A percentile compares a stretch with the other conserved stretches of the same genome.
Conservation (phyloP, 64 coral and sea anemone species). For the Trachythela sp. region DNA sequence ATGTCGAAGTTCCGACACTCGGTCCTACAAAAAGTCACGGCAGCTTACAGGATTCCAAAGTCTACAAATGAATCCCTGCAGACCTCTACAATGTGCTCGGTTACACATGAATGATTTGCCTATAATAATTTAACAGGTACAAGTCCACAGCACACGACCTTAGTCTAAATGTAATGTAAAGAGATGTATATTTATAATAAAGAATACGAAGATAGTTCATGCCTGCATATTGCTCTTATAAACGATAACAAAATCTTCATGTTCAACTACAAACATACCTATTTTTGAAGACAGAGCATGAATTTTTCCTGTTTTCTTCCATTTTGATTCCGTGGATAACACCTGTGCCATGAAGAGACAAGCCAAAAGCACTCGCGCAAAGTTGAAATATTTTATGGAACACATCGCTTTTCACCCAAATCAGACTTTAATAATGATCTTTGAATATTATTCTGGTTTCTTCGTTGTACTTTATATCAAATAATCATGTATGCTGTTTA, state of each 20-base stretch:
- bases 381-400: not conserved
- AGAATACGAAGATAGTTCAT: not conserved
- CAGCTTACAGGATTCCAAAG: too few species aligned
- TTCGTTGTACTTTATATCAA: not conserved
- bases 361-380: not conserved
- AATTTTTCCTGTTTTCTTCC: conserved; percentile 3
- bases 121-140: not conserved
- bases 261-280: not conserved
- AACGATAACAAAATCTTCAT: not conserved
- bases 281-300: not conserved
- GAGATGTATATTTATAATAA: not conserved
- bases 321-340: not conserved
- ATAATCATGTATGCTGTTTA: not conserved
- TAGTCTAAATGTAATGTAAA: not conserved
- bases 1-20: too few species aligned
- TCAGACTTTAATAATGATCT: too few species aligned
- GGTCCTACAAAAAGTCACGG: too few species aligned
- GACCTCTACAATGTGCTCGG: too few species aligned
- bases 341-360: not conserved
- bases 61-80: too few species aligned
- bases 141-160: not conserved
- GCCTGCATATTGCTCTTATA: not conserved
- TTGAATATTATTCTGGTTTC: not conserved
- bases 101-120: too few species aligned
- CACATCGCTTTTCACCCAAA: too few species aligned